Conservation (phyloP, 2,888 invertebrate species). For the Dascillus cervinus region DNA sequence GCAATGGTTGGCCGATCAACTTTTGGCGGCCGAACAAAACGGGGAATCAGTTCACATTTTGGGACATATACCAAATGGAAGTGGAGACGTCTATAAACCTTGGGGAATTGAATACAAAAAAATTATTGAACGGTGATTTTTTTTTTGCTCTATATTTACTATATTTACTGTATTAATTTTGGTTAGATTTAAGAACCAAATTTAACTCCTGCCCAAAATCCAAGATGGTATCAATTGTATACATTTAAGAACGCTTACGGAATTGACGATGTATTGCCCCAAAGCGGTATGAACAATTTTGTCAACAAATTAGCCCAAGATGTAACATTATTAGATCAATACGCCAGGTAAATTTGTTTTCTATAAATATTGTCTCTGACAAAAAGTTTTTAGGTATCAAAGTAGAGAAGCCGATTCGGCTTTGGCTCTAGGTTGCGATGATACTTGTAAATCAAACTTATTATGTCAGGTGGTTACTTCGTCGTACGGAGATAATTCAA, state of each 20-base stretch:
- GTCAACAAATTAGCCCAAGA: too few species aligned
- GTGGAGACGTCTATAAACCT: slow-evolving; percentile 57
- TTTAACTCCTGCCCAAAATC: slow-evolving; percentile 45
- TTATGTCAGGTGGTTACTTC: slow-evolving; percentile 50
- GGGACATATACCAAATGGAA: slow-evolving; percentile 75
- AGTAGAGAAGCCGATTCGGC: slow-evolving; percentile 15
- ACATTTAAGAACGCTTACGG: slow-evolving; percentile 57
- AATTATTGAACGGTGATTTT: slow-evolving; percentile 23
- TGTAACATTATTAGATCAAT: too few species aligned
- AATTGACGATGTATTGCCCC: slow-evolving; percentile 36
- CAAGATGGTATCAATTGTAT: slow-evolving; percentile 68
- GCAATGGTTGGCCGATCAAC: slow-evolving; percentile 67
- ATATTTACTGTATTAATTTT: too few species aligned
- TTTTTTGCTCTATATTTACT: too few species aligned
- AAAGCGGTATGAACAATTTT: too few species aligned
- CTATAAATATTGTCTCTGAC: too few species aligned
- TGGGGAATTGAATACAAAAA: slow-evolving; percentile 64
- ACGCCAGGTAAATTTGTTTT: too few species aligned
- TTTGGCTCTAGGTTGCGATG: slow-evolving; percentile 15
- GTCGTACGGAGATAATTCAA: slow-evolving; percentile 44
- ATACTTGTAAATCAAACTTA: slow-evolving; percentile 13
- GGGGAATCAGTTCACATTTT: slow-evolving; percentile 73
- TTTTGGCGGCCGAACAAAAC: slow-evolving; percentile 62
- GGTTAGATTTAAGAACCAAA: too few species aligned
- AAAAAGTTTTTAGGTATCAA: slow-evolving; percentile 5